These are phyloP conservation scores for Carabus problematicus DNA, from an alignment of 2,888 invertebrate species.

Conservation along the genomic window DNA sequence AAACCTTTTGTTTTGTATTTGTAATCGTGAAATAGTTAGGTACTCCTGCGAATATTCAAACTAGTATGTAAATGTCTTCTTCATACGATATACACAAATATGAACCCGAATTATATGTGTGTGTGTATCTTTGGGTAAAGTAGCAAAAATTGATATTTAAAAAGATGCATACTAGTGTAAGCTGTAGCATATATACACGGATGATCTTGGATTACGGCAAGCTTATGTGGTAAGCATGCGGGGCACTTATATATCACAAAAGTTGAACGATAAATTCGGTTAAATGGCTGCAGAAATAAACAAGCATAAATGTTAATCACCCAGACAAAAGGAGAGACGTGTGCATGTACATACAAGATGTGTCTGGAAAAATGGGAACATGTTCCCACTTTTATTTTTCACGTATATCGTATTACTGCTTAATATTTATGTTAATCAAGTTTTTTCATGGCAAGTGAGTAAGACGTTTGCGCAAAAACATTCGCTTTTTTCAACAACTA, in stretches of 20 bases:
- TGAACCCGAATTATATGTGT: no score
- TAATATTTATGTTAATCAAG: slow-evolving; percentile 5
- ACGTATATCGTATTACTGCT: slow-evolving; percentile 4
- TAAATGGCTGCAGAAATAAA: slow-evolving; percentile 1
- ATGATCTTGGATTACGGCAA: background rate
- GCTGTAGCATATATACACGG: background rate
- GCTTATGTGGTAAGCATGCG: slow-evolving; percentile 1
- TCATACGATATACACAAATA: no score
- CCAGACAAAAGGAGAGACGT: slow-evolving; percentile 2
- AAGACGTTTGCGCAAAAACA: background rate
- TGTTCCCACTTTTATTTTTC: background rate
- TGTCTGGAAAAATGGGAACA: background rate
- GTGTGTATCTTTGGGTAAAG: background rate
- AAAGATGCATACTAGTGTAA: background rate
- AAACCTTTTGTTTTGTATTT: no score
- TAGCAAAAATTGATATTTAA: slow-evolving; percentile 8
- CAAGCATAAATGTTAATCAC: slow-evolving; percentile 9
- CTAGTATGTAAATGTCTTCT: no score
- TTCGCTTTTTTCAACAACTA: no score
- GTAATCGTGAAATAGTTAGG: no score
- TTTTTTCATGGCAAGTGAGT: background rate
- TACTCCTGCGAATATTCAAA: no score
- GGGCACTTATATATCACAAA: background rate
- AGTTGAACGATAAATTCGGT: slow-evolving; percentile 10
- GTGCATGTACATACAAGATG: background rate